Evolutionary conservation across 2,888 invertebrate genomes (phyloP).

Genomic region (Chrysotoxum bicinctum): DNA sequence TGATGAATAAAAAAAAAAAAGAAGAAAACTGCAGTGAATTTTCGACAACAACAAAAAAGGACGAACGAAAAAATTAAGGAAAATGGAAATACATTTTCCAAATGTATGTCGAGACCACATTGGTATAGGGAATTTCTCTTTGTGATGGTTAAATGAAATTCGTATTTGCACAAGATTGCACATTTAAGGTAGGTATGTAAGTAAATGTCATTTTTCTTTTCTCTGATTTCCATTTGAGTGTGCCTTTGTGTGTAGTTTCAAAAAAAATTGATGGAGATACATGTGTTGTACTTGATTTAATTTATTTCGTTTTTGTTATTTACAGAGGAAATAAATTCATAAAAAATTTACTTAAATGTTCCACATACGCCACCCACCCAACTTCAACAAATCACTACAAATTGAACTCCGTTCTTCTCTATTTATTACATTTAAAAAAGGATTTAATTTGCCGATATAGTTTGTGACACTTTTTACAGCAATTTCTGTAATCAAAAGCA

Average conservation of each 20-base stretch:
- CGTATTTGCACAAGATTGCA: constrained; percentile 43
- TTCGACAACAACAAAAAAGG: neutral
- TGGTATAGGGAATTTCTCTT: constrained; percentile 26
- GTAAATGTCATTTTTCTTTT: neutral
- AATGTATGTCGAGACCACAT: constrained; percentile 45
- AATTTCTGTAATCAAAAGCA: constrained; percentile 57
- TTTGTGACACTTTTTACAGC: constrained; percentile 55
- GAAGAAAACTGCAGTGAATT: constrained; percentile 9
- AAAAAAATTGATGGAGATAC: neutral
- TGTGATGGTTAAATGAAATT: constrained; percentile 45
- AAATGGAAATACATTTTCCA: constrained; percentile 5
- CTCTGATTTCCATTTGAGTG: neutral
- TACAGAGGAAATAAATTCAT: neutral
- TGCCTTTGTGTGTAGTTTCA: neutral
- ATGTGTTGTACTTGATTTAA: too few species aligned
- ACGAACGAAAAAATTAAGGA: neutral
- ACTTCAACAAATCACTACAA: neutral
- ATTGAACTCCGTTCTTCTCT: neutral
- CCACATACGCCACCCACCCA: neutral
- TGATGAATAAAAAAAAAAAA: constrained; percentile 43
- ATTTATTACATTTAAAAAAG: neutral
- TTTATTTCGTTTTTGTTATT: neutral
- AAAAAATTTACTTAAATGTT: neutral
- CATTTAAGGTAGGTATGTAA: neutral
- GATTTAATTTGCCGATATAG: constrained; percentile 28